Percentiles rank a stretch among this genome's conserved stretches.
Conservation (phyloP, 2,888 invertebrate species). For the Dione juno region DNA sequence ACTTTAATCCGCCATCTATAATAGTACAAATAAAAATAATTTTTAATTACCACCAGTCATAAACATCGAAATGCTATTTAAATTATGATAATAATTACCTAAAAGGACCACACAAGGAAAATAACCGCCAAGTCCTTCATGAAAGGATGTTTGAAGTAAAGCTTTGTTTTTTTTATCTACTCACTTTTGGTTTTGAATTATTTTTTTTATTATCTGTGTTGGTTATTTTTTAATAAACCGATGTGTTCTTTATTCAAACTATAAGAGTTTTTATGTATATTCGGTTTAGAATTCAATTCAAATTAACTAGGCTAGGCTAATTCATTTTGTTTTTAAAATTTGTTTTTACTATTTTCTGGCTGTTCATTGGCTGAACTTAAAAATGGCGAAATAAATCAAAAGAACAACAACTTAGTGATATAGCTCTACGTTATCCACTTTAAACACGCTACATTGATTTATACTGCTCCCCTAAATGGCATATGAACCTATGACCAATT, state of each 20-base stretch:
- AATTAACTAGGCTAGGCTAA: no score
- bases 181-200: background rate
- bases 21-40: slow-evolving; percentile 7
- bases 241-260: background rate
- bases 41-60: slow-evolving; percentile 4
- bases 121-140: background rate
- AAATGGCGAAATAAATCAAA: no score
- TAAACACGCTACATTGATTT: no score
- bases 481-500: no score
- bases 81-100: slow-evolving; percentile 23
- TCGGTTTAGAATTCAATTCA: no score
- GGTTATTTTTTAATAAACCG: background rate
- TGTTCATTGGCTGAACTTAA: no score
- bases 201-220: background rate
- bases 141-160: background rate
- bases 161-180: background rate
- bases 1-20: background rate
- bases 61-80: slow-evolving; percentile 4
- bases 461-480: no score
- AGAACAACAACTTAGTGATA: no score
- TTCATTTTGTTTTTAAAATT: no score
- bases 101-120: slow-evolving; percentile 22
- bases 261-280: background rate
- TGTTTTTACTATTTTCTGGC: no score
- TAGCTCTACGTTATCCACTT: no score